Percentiles rank a stretch among this genome's conserved stretches.
Conservation (phyloP, 2,113 vertebrate genomes). For the Sceloporus undulatus region DNA sequence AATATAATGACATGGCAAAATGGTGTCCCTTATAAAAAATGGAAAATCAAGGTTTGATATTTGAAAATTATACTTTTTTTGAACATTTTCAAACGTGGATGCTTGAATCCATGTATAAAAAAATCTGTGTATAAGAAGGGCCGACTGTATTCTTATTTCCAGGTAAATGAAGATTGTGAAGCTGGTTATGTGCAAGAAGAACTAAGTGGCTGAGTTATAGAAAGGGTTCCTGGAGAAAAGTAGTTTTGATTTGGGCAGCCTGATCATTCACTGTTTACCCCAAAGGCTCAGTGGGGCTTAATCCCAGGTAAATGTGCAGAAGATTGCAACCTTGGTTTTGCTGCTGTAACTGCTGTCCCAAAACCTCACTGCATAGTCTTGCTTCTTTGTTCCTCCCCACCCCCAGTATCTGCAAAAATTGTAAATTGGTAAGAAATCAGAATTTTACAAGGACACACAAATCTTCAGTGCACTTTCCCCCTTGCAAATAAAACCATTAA, state of each 20-base stretch:
- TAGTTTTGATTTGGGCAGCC: background rate
- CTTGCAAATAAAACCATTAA: background rate
- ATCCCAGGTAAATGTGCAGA: too few relatives aligned
- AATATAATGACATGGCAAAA: too few relatives aligned
- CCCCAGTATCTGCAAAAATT: background rate
- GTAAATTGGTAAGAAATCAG: background rate
- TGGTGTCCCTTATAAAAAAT: too few relatives aligned
- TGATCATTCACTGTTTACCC: background rate
- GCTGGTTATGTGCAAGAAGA: background rate
- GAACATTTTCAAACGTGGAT: too few relatives aligned
- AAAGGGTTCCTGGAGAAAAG: too few relatives aligned
- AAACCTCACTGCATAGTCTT: background rate
- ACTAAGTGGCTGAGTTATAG: background rate
- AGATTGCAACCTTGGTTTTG: too few relatives aligned
- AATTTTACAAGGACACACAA: background rate
- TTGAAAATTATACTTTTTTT: too few relatives aligned
- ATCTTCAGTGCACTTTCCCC: background rate
- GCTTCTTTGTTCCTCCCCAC: background rate
- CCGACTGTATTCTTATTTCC: background rate
- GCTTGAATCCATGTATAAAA: too few relatives aligned
- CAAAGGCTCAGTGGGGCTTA: too few relatives aligned
- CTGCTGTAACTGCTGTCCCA: background rate
- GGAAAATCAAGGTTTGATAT: too few relatives aligned
- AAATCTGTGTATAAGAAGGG: too few relatives aligned
- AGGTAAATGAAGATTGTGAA: background rate